A percentile compares a stretch with the other conserved stretches of the same genome.
phyloP scores from a whole-genome alignment of 2,113 vertebrate genomes.

The Okapia johnstoni region DNA sequence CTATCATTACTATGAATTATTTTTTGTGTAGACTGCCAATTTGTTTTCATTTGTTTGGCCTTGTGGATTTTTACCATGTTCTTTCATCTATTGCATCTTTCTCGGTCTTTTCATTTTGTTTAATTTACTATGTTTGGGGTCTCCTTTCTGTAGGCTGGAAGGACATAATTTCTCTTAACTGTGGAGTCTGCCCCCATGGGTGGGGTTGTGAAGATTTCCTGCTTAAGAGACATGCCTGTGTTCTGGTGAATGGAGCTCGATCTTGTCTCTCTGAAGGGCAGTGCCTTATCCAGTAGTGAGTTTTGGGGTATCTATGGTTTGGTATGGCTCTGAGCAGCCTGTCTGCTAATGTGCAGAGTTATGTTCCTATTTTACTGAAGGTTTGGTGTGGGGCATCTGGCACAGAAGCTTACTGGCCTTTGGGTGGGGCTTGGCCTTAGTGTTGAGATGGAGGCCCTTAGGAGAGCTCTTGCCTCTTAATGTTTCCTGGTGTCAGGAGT shows the following conservation, averaged over 20 bases:
- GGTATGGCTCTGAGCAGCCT: not conserved
- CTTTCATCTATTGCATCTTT: not conserved
- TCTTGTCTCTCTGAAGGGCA: not conserved
- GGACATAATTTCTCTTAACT: not conserved
- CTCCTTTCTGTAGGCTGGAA: not conserved
- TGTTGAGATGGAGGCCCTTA: not conserved
- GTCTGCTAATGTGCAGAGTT: not conserved
- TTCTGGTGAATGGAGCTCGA: not conserved
- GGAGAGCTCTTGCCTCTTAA: not conserved
- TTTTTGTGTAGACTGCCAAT: not conserved
- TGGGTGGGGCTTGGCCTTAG: not conserved
- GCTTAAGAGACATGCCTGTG: not conserved
- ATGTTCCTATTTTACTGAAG: not conserved
- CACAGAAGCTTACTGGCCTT: not conserved
- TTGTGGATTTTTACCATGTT: not conserved
- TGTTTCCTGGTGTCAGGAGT: not conserved
- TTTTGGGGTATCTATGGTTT: not conserved
- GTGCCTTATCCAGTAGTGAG: not conserved
- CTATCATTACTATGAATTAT: not conserved
- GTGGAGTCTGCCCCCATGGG: not conserved
- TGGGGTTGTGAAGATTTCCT: not conserved
- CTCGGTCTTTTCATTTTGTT: not conserved
- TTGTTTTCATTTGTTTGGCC: not conserved
- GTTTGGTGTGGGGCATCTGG: not conserved
- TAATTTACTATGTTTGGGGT: not conserved